These are phyloP conservation scores for Opisthocomus hoazin DNA, from an alignment of 2,113 vertebrate species.

Conservation along the genomic window DNA sequence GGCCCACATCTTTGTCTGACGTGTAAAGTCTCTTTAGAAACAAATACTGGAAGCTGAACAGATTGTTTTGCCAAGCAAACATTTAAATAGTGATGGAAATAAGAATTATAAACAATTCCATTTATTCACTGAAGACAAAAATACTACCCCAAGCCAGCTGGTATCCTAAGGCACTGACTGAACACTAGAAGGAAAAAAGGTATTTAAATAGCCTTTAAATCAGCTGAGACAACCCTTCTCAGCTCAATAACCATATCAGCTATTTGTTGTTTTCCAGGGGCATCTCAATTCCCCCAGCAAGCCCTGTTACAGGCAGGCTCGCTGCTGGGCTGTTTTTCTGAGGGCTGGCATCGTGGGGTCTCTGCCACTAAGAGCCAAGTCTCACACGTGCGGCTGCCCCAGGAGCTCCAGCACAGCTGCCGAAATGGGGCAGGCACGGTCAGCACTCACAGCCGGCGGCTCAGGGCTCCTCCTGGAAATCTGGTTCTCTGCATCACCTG, in stretches of 20 bases:
- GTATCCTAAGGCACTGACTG: background rate
- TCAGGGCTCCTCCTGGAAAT: background rate
- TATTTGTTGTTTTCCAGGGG: background rate
- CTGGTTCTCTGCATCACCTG: background rate
- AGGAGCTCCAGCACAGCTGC: background rate
- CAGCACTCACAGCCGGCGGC: fast-evolving
- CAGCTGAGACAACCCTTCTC: background rate
- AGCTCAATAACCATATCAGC: background rate
- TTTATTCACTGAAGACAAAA: slow-evolving; percentile 37
- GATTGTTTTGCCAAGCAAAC: slow-evolving; percentile 40
- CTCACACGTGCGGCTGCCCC: fast-evolving
- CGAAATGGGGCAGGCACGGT: background rate
- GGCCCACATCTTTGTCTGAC: background rate
- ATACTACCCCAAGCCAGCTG: background rate
- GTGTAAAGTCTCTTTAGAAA: background rate
- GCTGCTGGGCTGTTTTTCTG: background rate
- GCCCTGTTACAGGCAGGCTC: background rate
- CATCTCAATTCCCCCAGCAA: background rate
- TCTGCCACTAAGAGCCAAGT: background rate
- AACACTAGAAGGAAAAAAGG: background rate
- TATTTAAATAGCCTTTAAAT: slow-evolving; percentile 24
- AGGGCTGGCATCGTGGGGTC: background rate
- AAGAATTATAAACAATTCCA: slow-evolving; percentile 42
- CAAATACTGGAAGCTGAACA: slow-evolving; percentile 59
- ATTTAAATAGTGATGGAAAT: slow-evolving; percentile 53